These are phyloP conservation scores for Biston stratarius DNA, from an alignment of 2,888 invertebrate genomes.

Conservation along the genomic window DNA sequence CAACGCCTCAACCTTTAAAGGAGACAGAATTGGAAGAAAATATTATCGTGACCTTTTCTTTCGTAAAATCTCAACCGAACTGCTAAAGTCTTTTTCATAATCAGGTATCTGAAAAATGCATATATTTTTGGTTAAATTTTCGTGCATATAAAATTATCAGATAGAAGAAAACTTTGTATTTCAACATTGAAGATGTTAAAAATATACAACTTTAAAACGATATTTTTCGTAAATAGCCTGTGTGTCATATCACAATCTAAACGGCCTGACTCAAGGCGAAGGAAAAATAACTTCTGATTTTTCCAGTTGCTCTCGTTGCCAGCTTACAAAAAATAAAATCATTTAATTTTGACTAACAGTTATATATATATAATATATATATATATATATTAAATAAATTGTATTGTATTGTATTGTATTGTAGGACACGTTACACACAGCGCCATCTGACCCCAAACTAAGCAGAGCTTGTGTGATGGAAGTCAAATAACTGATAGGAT, in stretches of 20 bases:
- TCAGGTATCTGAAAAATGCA: slow-evolving; percentile 14
- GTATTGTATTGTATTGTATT: no score
- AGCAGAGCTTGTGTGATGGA: no score
- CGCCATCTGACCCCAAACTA: no score
- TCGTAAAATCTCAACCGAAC: slow-evolving; percentile 7
- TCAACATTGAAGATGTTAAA: slow-evolving; percentile 36
- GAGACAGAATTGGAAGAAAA: slow-evolving; percentile 3
- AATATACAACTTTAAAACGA: slow-evolving; percentile 39
- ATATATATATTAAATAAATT: no score
- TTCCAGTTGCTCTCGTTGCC: slow-evolving; percentile 12
- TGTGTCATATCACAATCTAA: slow-evolving; percentile 47
- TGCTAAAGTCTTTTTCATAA: slow-evolving; percentile 7
- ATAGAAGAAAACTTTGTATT: slow-evolving; percentile 17
- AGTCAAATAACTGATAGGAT: no score
- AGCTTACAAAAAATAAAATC: slow-evolving; percentile 5
- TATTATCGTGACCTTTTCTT: neutral
- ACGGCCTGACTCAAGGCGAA: slow-evolving; percentile 45
- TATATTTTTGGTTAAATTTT: slow-evolving; percentile 5
- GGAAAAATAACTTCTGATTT: slow-evolving; percentile 41
- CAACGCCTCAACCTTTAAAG: slow-evolving; percentile 14
- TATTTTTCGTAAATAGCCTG: slow-evolving; percentile 46
- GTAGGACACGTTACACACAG: no score
- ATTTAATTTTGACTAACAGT: slow-evolving; percentile 1
- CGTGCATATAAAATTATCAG: slow-evolving; percentile 12
- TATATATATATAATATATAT: no score